Conservation (phyloP, 1,140 invertebrate species). For the Bombus consobrinus region DNA sequence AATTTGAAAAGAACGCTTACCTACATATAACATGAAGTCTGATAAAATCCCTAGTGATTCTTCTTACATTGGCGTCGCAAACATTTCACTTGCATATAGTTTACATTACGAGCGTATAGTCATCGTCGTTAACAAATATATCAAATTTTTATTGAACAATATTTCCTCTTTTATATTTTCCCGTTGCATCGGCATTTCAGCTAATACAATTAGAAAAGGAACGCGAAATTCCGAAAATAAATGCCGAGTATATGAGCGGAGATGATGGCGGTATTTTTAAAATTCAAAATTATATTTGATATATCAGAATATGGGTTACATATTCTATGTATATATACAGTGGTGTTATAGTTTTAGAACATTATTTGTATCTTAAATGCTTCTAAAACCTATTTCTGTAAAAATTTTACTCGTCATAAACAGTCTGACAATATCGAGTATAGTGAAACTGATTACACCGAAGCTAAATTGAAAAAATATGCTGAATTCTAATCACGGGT, state of each 20-base stretch:
- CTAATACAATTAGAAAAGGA: conserved; percentile 1
- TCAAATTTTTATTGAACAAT: conserved; percentile 1
- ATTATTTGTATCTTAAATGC: conserved; percentile 39
- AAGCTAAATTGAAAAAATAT: conserved; percentile 27
- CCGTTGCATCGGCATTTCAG: background rate
- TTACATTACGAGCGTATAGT: background rate
- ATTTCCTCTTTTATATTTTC: background rate
- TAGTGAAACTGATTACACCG: conserved; percentile 32
- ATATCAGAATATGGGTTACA: conserved; percentile 52
- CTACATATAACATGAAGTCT: background rate
- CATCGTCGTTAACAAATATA: conserved; percentile 13
- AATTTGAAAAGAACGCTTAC: conserved; percentile 16
- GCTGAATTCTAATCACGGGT: background rate
- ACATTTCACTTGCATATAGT: background rate
- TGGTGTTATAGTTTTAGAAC: conserved; percentile 44
- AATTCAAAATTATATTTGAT: background rate
- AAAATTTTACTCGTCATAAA: conserved; percentile 29
- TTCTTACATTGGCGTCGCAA: conserved; percentile 17
- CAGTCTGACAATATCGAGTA: background rate
- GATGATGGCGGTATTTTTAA: conserved; percentile 24
- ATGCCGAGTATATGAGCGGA: background rate
- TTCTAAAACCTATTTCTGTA: conserved; percentile 29
- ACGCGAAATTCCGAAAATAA: background rate
- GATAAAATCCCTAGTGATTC: conserved; percentile 41
- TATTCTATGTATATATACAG: conserved; percentile 56